Conservation (phyloP, 2,113 vertebrate species). For the Pholis gunnellus region DNA sequence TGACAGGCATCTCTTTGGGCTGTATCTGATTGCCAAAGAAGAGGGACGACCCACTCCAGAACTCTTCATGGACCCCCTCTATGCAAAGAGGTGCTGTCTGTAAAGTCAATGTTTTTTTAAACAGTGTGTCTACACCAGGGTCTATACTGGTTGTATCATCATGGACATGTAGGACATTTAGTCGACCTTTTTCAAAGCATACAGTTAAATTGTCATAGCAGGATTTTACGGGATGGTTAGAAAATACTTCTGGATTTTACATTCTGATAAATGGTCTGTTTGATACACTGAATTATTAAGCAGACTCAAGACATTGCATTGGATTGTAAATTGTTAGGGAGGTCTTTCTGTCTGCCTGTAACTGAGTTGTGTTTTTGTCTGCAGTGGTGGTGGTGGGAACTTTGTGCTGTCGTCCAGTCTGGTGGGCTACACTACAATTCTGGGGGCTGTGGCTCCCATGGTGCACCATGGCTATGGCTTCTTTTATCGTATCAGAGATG, state of each 20-base stretch:
- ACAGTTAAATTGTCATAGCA: not conserved
- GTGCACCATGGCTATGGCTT: conserved; percentile 92
- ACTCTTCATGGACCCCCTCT: conserved; percentile 91
- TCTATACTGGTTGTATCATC: too few species aligned
- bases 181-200: not conserved
- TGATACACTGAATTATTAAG: not conserved
- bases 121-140: too few species aligned
- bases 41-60: conserved; percentile 89
- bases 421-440: conserved; percentile 89
- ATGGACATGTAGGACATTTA: too few species aligned
- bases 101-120: too few species aligned
- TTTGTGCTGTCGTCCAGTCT: conserved; percentile 95
- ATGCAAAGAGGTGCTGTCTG: conserved; percentile 87
- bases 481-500: conserved; percentile 95
- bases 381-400: conserved; percentile 95
- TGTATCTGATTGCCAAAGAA: conserved; percentile 91
- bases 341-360: not conserved
- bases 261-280: not conserved
- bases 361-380: conserved; percentile 39
- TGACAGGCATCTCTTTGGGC: conserved; percentile 94
- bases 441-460: conserved; percentile 90
- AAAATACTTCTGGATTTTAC: not conserved
- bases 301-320: not conserved
- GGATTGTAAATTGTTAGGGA: not conserved
- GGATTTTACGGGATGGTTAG: not conserved